Evolutionary conservation across 2,797 vertebrate species (phyloP).

Genomic region (Sebastes nivosus): DNA sequence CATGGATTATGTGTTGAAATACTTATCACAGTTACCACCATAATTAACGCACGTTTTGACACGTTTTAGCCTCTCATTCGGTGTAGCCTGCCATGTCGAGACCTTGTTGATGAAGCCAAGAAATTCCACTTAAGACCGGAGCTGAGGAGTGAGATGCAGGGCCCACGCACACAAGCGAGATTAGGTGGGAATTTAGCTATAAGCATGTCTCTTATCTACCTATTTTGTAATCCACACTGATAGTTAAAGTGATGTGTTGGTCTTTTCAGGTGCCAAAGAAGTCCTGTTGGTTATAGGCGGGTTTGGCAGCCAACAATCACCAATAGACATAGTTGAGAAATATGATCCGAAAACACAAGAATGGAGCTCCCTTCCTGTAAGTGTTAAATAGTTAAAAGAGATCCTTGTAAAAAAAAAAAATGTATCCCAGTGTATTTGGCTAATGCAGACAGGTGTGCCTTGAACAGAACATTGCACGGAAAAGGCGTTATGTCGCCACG

Average conservation of each 20-base stretch:
- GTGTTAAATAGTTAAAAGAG: constrained; percentile 47
- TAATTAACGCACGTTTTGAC: constrained; percentile 54
- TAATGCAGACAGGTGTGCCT: not conserved
- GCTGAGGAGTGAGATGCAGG: constrained; percentile 97
- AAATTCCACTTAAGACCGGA: constrained; percentile 98
- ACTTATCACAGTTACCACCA: not conserved
- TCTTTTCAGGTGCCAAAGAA: constrained; percentile 92
- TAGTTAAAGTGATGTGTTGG: not conserved
- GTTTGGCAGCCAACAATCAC: constrained; percentile 97
- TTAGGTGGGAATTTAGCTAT: constrained; percentile 74
- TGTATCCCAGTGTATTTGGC: not conserved
- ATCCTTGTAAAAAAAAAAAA: not conserved
- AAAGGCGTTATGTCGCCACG: constrained; percentile 95
- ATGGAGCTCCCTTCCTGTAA: constrained; percentile 96
- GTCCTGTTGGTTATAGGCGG: constrained; percentile 96
- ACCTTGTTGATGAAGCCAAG: constrained; percentile 98
- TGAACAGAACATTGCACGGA: constrained; percentile 93
- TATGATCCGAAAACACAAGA: constrained; percentile 98
- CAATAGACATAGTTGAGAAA: constrained; percentile 97
- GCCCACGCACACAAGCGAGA: constrained; percentile 94
- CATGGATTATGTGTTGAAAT: constrained; percentile 22
- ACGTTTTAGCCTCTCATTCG: constrained; percentile 91
- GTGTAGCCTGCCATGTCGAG: constrained; percentile 95
- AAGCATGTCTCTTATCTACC: not conserved
- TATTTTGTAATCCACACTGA: constrained; percentile 14